phyloP scores from a whole-genome alignment of 2,888 invertebrate genomes.

The Drosophila differens region DNA sequence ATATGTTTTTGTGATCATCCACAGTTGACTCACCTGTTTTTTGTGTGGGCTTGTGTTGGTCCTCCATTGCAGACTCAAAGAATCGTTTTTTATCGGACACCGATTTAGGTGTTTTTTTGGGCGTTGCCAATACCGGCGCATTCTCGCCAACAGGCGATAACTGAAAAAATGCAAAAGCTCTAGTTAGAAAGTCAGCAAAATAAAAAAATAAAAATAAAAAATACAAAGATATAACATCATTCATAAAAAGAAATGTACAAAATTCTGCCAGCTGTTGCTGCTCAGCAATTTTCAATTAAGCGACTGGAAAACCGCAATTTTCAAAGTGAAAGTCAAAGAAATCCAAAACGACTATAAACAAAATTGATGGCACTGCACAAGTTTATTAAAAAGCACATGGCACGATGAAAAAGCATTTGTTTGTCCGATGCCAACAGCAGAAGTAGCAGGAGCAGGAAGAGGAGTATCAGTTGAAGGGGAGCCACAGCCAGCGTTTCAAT shows the following conservation, averaged over 20 bases:
- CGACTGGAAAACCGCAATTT: conserved; percentile 42
- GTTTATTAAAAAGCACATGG: conserved; percentile 75
- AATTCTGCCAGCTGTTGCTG: conserved; percentile 22
- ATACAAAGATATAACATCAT: conserved; percentile 31
- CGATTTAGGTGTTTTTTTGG: conserved; percentile 91
- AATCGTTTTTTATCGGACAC: conserved; percentile 97
- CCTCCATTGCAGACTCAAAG: conserved; percentile 98
- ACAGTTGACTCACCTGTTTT: conserved; percentile 89
- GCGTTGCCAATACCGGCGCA: conserved; percentile 86
- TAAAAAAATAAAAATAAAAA: conserved; percentile 10
- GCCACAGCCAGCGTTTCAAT: conserved; percentile 53
- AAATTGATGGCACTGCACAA: conserved; percentile 77
- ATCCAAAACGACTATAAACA: conserved; percentile 72
- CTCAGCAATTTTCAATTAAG: conserved; percentile 54
- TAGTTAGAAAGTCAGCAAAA: conserved; percentile 51
- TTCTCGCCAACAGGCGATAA: conserved; percentile 56
- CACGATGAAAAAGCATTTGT: conserved; percentile 29
- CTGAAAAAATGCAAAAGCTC: conserved; percentile 63
- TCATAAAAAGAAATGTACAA: conserved; percentile 25
- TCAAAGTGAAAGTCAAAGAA: conserved; percentile 66
- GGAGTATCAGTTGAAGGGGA: conserved; percentile 3
- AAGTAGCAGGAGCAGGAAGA: not conserved
- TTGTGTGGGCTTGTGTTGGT: conserved; percentile 93
- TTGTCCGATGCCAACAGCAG: conserved; percentile 17
- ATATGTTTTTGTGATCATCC: not conserved